Evolutionary conservation across 2,888 invertebrate genomes (phyloP), one percentile per base, ranked within the genome.

Genomic region (Ornithoptera alexandrae): DNA sequence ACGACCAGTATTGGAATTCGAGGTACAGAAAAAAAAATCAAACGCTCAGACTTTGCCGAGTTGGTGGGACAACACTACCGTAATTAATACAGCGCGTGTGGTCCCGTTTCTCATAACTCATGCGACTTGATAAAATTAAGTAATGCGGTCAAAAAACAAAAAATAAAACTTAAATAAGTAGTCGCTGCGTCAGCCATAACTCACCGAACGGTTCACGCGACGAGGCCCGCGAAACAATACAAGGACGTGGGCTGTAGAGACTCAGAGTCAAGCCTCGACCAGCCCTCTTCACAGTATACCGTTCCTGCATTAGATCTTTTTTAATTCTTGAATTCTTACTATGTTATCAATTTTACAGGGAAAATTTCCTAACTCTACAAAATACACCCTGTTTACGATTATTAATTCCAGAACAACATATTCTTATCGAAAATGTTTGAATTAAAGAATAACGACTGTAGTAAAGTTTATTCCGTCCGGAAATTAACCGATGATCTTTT

Each of bases 111-210:
- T 89, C 90, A 91, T 92, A 92, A 92, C 83, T 92, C 92, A 92
- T 88, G 88, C 84, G 87, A 89, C 87, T 91, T 90, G 90, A 92
- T 92, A 92, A 92, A 92, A 92, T 92, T 92, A 91, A 92, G 90
- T 89, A 90, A 92, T 88, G 85, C 86, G 83, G 80, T 80, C 85
- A 85, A 86, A 89, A 89, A 39, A 39, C 39, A 39, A 39, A 39
- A 39, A 39, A 70, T 30, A 84, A 22, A 90, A 86, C 81, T 83
- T 87, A 88, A 90, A 87, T 88, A 90, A 90, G 90, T 89, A 90
- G 88, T 89, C 85, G 83, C 83, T 82, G 86, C 87, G 89, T 87
- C 89, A 84, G 88, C 87, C 84, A 88, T 92, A 91, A 87, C 87
- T 92, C 90, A 92, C 85, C 88, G 78, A 76, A 58, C 83, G 83